These are phyloP conservation scores for Copidosoma floridanum DNA, from an alignment of 1,140 invertebrate genomes.

Conservation along the genomic window DNA sequence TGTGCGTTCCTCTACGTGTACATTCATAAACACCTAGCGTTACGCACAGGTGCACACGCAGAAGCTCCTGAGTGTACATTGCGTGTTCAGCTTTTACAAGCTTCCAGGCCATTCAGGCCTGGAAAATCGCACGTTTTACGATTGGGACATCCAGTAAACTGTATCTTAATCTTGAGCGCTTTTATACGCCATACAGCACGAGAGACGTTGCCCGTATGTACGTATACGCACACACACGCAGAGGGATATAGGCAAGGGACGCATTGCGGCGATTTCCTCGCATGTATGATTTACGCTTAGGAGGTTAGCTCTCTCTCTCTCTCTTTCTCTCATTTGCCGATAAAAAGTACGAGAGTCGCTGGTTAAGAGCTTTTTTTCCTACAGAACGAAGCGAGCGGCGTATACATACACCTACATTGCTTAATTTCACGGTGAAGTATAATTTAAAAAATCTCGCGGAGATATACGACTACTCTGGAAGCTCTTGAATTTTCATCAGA, in stretches of 20 bases:
- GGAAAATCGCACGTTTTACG: slow-evolving; percentile 25
- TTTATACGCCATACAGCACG: slow-evolving; percentile 15
- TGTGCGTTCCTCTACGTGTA: too few species aligned
- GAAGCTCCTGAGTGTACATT: not conserved
- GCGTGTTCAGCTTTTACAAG: slow-evolving; percentile 4
- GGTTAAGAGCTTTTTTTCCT: too few species aligned
- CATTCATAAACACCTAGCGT: too few species aligned
- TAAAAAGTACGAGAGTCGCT: slow-evolving; percentile 20
- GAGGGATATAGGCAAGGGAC: not conserved
- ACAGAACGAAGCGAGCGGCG: too few species aligned
- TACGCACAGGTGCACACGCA: not conserved
- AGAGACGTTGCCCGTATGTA: too few species aligned
- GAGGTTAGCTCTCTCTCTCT: not conserved
- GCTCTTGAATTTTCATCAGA: too few species aligned
- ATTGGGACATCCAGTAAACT: slow-evolving; percentile 15
- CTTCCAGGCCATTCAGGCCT: not conserved
- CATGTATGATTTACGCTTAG: slow-evolving; percentile 11
- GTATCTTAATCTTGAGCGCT: slow-evolving; percentile 8
- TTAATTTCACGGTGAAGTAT: too few species aligned
- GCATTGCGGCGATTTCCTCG: not conserved
- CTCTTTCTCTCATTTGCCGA: not conserved
- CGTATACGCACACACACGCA: not conserved
- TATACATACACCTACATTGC: too few species aligned
- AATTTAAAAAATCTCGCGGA: too few species aligned
- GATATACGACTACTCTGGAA: too few species aligned